Evolutionary conservation across 2,888 invertebrate genomes (phyloP), one percentile per base, ranked within the genome.

Genomic region (Pristionchus japonicus): DNA sequence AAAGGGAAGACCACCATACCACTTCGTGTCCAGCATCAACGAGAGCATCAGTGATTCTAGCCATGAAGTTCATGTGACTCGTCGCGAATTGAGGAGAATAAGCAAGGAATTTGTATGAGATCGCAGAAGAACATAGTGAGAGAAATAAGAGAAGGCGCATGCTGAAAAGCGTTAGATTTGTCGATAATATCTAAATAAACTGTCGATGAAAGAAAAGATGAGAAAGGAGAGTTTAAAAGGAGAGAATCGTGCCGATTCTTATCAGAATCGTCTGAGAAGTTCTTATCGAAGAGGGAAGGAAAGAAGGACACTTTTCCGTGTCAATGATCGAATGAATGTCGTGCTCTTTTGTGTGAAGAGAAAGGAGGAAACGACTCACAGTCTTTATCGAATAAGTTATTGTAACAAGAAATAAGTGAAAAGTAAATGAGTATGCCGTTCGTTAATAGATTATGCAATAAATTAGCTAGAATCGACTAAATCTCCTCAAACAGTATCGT

Each of bases 31-130:
- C 90, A 27, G 88, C 88, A n/a, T 88, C 88, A 11, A 89, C 90
- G 7, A 91, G 82, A 13, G 89, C 86, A 88, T 91, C 91, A 1
- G 89, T 89, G 23, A 91, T 89, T 37, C 88, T 89, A 0, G 89
- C 91, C 86, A 90, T 91, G 61, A 90, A 91, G 70, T 89, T 90
- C 23, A 90, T 90, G 85, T 91, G 91, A 43, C 90, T 90, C 49
- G 90, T 89, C 88, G 90, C 90, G 88, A 91, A 89, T 83, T 89
- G 43, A 1, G 91, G 91, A 61, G 89, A 89, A 89, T 91, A 91
- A 34, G 91, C 88, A 34, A 91, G 90, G 27, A 85, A 85, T 40
- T 85, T 85, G 17, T 27, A 17, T n/a, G 84, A 57, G 2, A 23
- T 23, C 6, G 40, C 23, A n/a, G 11, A 23, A 20, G 74, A 74